These are phyloP conservation scores for Tragelaphus buxtoni DNA, from an alignment of 2,113 vertebrate species.

Conservation along the genomic window DNA sequence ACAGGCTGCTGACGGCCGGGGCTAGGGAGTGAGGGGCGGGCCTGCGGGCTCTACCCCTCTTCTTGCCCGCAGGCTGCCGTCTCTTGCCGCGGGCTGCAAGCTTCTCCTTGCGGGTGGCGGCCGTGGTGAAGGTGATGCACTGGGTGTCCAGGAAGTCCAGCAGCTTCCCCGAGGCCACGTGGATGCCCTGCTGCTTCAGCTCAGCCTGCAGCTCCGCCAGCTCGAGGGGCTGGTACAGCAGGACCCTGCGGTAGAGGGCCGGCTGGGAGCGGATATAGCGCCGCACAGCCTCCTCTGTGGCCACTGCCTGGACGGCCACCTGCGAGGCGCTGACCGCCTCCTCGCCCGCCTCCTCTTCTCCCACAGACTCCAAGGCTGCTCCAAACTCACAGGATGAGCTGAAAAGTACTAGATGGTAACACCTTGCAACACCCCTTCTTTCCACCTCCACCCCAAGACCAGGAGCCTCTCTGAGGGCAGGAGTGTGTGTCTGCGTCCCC, in stretches of 20 bases:
- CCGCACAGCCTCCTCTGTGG: conserved; percentile 82
- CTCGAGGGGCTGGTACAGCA: conserved; percentile 92
- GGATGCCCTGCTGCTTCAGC: conserved; percentile 88
- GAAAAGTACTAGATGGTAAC: conserved; percentile 7
- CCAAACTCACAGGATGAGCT: conserved; percentile 80
- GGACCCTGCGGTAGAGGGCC: conserved; percentile 83
- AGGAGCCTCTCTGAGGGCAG: background rate
- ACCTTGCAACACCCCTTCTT: background rate
- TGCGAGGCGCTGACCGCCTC: conserved; percentile 84
- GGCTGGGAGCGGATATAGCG: conserved; percentile 86
- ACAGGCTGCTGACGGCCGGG: background rate
- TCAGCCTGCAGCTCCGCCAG: conserved; percentile 86
- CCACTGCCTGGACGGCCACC: conserved; percentile 74
- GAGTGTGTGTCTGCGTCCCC: background rate
- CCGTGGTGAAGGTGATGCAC: conserved; percentile 92
- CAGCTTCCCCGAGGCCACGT: conserved; percentile 85
- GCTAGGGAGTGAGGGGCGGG: background rate
- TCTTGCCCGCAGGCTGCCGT: conserved; percentile 52
- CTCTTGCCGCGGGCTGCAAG: background rate
- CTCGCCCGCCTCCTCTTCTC: conserved; percentile 80
- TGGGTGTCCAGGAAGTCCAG: conserved; percentile 92
- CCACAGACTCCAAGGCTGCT: conserved; percentile 65
- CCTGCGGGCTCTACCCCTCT: conserved; percentile 4
- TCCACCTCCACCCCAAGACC: background rate
- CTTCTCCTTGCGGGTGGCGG: conserved; percentile 81